These are phyloP conservation scores for Apaloderma vittatum DNA, from an alignment of 2,113 vertebrate genomes.

Conservation along the genomic window DNA sequence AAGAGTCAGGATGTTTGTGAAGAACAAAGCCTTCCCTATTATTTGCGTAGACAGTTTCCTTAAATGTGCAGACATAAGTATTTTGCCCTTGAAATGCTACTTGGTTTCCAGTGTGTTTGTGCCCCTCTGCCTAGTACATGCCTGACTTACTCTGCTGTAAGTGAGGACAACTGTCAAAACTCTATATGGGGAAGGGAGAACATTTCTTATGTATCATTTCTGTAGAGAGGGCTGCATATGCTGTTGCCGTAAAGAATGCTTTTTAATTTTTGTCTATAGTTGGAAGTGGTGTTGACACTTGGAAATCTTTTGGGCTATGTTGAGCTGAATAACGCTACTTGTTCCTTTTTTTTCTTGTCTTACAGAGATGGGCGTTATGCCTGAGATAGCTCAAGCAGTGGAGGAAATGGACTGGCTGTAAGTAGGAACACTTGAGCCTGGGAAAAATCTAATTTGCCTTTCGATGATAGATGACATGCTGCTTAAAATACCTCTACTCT, in stretches of 20 bases:
- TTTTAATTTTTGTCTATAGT: background rate
- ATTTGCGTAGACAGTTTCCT: background rate
- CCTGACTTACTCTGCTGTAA: accelerated
- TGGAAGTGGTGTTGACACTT: background rate
- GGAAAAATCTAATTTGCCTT: background rate
- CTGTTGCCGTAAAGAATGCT: background rate
- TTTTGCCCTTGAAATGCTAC: background rate
- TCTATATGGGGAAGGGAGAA: background rate
- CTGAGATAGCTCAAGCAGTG: conserved; percentile 97
- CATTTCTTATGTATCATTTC: accelerated
- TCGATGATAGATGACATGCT: accelerated
- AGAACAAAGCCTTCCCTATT: background rate
- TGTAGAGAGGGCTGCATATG: background rate
- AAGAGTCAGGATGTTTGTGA: background rate
- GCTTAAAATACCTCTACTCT: background rate
- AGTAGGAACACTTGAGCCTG: conserved; percentile 71
- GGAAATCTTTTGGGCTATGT: accelerated
- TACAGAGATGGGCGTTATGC: conserved; percentile 98
- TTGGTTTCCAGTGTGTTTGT: background rate
- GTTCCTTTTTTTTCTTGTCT: background rate
- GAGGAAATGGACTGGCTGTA: conserved; percentile 99
- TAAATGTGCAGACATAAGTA: background rate
- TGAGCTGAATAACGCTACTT: background rate
- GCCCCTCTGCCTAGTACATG: background rate
- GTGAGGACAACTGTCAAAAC: background rate